Evolutionary conservation across 2,888 invertebrate species (phyloP).

Genomic region (Zygothrica quintamaculata): DNA sequence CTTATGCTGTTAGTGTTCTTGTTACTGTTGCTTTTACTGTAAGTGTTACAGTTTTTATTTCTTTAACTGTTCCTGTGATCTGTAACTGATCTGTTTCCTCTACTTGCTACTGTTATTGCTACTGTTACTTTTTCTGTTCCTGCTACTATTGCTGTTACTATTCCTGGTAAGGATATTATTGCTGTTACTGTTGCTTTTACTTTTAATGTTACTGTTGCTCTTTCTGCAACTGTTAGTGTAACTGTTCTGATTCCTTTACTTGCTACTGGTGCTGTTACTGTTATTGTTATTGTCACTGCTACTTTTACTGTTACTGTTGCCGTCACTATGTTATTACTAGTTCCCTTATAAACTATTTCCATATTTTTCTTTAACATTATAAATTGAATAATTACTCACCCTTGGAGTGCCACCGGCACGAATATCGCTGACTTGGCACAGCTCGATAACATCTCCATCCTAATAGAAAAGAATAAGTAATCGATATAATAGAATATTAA

Average conservation of each 20-base stretch:
- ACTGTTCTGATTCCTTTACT: neutral
- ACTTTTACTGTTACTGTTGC: neutral
- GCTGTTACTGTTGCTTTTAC: neutral
- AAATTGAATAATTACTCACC: too few species aligned
- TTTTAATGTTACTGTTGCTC: neutral
- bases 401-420: constrained; percentile 96
- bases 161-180: neutral
- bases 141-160: neutral
- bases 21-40: too few species aligned
- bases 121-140: too few species aligned
- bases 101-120: too few species aligned
- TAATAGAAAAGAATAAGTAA: constrained; percentile 82
- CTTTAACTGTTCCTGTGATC: too few species aligned
- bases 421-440: constrained; percentile 99
- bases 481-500: neutral
- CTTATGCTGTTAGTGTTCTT: too few species aligned
- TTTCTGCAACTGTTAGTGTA: neutral
- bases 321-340: neutral
- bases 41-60: too few species aligned
- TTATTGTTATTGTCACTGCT: neutral
- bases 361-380: too few species aligned
- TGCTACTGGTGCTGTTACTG: neutral
- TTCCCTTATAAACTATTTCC: too few species aligned
- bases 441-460: constrained; percentile 99
- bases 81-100: too few species aligned